Conservation (phyloP, 2,888 invertebrate genomes). For the Kuschelorhynchus macadamiae region DNA sequence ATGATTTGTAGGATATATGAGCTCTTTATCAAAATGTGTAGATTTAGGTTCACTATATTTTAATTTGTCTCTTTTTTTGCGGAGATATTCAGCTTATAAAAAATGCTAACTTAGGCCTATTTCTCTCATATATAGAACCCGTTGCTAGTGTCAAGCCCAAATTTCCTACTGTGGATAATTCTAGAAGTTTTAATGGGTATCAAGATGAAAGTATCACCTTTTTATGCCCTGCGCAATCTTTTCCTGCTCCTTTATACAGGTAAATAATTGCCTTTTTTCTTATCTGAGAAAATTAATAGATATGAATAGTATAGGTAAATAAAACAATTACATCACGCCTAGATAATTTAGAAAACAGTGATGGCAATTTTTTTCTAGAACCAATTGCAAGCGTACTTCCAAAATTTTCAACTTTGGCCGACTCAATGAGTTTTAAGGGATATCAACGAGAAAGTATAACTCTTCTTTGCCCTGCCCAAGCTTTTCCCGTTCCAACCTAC, state of each 20-base stretch:
- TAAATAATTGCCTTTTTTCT: conserved; percentile 50
- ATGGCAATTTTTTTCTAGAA: conserved; percentile 61
- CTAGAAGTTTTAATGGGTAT: conserved; percentile 60
- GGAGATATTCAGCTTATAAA: too few species aligned
- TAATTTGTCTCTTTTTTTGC: conserved; percentile 65
- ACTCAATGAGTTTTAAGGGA: conserved; percentile 75
- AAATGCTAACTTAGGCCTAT: not conserved
- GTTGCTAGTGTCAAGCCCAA: conserved; percentile 70
- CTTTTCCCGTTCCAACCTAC: conserved; percentile 74
- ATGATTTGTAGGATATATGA: too few species aligned
- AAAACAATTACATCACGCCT: not conserved
- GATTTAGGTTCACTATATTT: too few species aligned
- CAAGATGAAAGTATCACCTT: conserved; percentile 68
- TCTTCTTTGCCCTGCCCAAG: conserved; percentile 75
- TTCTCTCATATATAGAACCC: conserved; percentile 63
- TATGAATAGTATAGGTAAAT: not conserved
- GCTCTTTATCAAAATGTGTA: too few species aligned
- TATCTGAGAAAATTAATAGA: not conserved
- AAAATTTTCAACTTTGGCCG: conserved; percentile 71
- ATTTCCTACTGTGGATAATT: conserved; percentile 65
- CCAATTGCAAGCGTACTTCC: conserved; percentile 75
- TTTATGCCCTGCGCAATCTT: conserved; percentile 78
- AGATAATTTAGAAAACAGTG: not conserved
- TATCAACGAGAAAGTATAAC: conserved; percentile 64
- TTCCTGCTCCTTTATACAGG: conserved; percentile 74